Base-by-base conservation (phyloP, 2,888 invertebrate species). In the Spodoptera littoralis region DNA sequence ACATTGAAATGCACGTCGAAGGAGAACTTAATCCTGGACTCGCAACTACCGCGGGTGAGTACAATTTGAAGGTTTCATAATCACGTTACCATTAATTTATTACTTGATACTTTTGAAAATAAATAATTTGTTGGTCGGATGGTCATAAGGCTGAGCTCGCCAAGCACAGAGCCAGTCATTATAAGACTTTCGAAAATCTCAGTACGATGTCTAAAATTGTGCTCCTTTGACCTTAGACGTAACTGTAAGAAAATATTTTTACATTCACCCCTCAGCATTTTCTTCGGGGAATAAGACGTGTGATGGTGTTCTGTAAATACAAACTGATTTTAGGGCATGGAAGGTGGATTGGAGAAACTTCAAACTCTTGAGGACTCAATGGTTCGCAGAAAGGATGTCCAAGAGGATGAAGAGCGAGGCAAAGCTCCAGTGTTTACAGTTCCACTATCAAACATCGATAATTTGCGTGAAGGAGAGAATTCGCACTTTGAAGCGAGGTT, bases 291-390 rank as follows among this genome's bases (percentile, higher is more conserved):
- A 13, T 41, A 12, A 36, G 36, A 11, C 0, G 18, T 24, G 9
- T 0, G 27, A 18, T 2, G 9, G 18, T 18, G 18, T 18, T 18
- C 43, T 64, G 22, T 43, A 46, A 48, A 46, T 45, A 9, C 8
- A 0, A 18, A 55, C 45, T 42, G n/a, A 60, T 64, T 70, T 70
- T 76, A 97, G 96, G 98, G 98, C 93, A 98, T 98, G 98, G 98
- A 98, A 95, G 98, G 98, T 80, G 98, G 98, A 80, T 95, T 98
- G 84, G 98, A 99, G 88, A 98, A 98, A 91, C 97, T 99, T 76
- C 98, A 98, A 91, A 97, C 96, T 69, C 95, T 99, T 78, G 99
- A 99, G 95, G 98, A 98, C 88, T 97, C 98, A 73, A 96, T 98
- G 95, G 95, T 98, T 79, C 97, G 97, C 70, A 96, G 96, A 44